These are phyloP conservation scores for Syrmaticus mikado DNA, from an alignment of 2,113 vertebrate species.

Conservation along the genomic window DNA sequence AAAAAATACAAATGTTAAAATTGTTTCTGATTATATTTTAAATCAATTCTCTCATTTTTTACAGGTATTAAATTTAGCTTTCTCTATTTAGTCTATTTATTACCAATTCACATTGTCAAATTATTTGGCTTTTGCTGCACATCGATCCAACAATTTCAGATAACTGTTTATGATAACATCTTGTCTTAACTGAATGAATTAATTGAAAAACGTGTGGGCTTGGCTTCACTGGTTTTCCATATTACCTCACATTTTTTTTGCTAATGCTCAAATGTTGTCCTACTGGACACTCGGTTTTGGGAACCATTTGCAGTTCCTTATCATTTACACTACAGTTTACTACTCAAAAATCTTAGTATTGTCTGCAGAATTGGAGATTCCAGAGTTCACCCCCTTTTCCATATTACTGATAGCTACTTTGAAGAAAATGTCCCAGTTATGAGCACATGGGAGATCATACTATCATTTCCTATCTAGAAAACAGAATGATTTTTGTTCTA, in stretches of 20 bases:
- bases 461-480: not conserved
- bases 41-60: not conserved
- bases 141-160: rapidly evolving
- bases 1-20: not conserved
- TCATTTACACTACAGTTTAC: not conserved
- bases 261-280: not conserved
- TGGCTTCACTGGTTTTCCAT: not conserved
- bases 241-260: not conserved
- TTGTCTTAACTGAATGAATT: not conserved
- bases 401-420: not conserved
- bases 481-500: not conserved
- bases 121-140: not conserved
- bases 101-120: not conserved
- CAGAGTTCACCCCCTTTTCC: not conserved
- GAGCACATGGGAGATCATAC: rapidly evolving
- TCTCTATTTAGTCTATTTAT: not conserved
- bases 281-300: not conserved
- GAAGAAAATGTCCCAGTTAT: not conserved
- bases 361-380: not conserved
- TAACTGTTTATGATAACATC: not conserved
- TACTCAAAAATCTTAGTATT: rapidly evolving
- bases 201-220: not conserved
- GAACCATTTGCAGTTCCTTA: not conserved
- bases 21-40: not conserved
- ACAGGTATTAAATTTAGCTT: not conserved